Evolutionary conservation across 2,797 vertebrate species (phyloP), one percentile per base, ranked within the genome.

Genomic region (Rachycentron canadum): DNA sequence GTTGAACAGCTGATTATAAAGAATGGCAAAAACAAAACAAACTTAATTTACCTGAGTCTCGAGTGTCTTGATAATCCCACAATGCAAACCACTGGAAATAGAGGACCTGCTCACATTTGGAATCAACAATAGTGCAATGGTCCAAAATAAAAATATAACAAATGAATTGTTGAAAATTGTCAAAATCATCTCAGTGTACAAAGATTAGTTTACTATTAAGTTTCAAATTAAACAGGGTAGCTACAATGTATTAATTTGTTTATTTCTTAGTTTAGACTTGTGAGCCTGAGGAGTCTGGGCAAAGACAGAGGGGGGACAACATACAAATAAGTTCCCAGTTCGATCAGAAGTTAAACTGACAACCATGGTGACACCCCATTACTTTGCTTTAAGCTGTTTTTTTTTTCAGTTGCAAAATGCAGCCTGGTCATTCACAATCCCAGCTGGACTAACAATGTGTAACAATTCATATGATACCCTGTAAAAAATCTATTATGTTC

Each of bases 1-100:
- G 45, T n/a, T 52, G 4, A 52, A 50, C 74, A 63, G 19, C 3
- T 73, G n/a, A 76, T 30, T 13, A 34, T 53, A 53, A 28, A 41
- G 26, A 25, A 64, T 32, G 38, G 36, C 53, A 50, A 28, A 50
- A 23, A 30, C 17, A 63, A 38, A 4, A 9, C 13, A 2, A 47
- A 19, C 6, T 34, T 23, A 38, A 43, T 63, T 68, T 34, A 68
- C 40, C 55, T 1, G 13, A 19, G 23, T 21, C 11, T 56, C 7
- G 14, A 67, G 7, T 63, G 16, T 45, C 10, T 53, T 30, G 32
- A 11, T 53, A 17, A 50, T 71, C 53, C 65, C 23, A 61, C 40
- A 49, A 21, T 56, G 32, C 49, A 62, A 47, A 23, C 5, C 11
- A 32, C 32, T 45, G 25, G 49, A 52, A 25, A 13, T 26, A 52